These are phyloP conservation scores for Acanthochromis polyacanthus DNA, from an alignment of 2,113 vertebrate genomes.

Conservation along the genomic window DNA sequence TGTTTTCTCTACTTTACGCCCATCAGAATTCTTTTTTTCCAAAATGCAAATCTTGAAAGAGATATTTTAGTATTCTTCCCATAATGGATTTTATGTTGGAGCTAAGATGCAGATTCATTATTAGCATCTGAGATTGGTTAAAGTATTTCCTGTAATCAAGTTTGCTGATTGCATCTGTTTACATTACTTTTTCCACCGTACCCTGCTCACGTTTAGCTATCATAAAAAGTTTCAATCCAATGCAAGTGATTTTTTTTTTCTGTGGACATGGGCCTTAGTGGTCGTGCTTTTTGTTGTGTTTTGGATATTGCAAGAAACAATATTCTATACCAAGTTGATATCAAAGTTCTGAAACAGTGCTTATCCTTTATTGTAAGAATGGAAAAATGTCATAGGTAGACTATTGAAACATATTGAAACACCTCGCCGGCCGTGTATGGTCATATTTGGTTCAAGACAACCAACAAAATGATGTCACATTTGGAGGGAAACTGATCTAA, in stretches of 20 bases:
- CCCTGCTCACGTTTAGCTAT: not conserved
- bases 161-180: not conserved
- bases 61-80: not conserved
- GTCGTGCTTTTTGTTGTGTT: constrained; percentile 6
- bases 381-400: too few relatives aligned
- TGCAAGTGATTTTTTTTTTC: not conserved
- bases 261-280: not conserved
- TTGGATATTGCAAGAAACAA: not conserved
- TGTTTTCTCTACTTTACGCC: not conserved
- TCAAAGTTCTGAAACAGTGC: too few relatives aligned
- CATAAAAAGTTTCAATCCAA: not conserved
- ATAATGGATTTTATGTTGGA: not conserved
- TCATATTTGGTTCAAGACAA: too few relatives aligned
- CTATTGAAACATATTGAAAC: too few relatives aligned
- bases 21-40: not conserved
- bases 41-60: not conserved
- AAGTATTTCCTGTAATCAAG: not conserved
- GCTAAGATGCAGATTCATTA: not conserved
- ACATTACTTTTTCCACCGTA: not conserved
- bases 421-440: too few relatives aligned
- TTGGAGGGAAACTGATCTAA: too few relatives aligned
- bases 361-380: too few relatives aligned
- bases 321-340: too few relatives aligned
- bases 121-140: too few relatives aligned
- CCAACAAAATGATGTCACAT: too few relatives aligned